A percentile compares a stretch with the other conserved stretches of the same genome.
phyloP scores from a whole-genome alignment of 2,797 vertebrate species.

The Capromys pilorides region DNA sequence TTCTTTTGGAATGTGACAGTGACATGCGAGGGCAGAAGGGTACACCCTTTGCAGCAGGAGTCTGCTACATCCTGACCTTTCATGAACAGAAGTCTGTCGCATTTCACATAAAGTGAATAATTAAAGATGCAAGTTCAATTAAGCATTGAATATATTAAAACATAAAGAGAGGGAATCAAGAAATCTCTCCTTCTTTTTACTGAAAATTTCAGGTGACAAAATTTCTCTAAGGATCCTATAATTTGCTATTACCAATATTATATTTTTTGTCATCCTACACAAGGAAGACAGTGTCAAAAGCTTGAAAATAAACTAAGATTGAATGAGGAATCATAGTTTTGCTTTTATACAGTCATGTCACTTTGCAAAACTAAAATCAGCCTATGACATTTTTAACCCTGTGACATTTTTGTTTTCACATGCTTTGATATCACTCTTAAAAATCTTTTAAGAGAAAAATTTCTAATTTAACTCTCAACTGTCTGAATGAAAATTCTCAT shows the following conservation, averaged over 20 bases:
- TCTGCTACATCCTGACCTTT: not conserved
- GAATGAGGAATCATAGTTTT: not conserved
- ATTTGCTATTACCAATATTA: not conserved
- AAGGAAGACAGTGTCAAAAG: not conserved
- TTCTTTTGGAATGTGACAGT: not conserved
- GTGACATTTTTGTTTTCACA: not conserved
- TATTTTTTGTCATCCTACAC: not conserved
- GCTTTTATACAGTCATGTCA: not conserved
- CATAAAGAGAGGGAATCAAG: not conserved
- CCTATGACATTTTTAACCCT: not conserved
- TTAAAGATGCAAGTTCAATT: not conserved
- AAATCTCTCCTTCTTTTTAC: not conserved
- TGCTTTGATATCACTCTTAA: not conserved
- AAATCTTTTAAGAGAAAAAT: not conserved
- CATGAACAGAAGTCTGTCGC: not conserved
- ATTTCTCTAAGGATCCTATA: not conserved
- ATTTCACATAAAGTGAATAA: not conserved
- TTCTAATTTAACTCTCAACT: slow-evolving; percentile 26
- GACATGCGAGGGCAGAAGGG: not conserved
- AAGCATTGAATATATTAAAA: not conserved
- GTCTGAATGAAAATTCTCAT: not conserved
- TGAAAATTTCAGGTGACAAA: not conserved
- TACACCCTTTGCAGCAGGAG: accelerated
- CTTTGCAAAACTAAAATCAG: not conserved
- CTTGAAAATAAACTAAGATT: slow-evolving; percentile 19